These are phyloP conservation scores for Bubo scandiacus DNA, from an alignment of 2,113 vertebrate species.

Conservation along the genomic window DNA sequence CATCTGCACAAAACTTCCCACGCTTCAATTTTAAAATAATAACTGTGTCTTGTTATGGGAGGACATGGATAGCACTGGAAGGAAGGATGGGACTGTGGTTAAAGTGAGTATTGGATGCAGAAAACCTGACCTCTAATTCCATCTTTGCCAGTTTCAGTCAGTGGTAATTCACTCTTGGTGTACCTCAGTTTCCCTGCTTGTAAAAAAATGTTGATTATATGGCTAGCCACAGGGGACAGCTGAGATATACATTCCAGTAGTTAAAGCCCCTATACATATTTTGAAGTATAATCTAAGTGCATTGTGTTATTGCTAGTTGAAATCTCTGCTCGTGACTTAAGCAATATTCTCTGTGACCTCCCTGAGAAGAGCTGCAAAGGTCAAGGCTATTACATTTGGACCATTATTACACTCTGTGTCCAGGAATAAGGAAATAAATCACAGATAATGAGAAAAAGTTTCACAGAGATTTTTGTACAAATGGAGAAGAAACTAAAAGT, in stretches of 20 bases:
- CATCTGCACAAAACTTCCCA: conserved; percentile 36
- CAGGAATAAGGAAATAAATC: conserved; percentile 46
- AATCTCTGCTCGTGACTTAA: conserved; percentile 24
- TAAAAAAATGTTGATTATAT: neutral
- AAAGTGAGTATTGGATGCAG: conserved; percentile 19
- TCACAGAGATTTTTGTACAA: neutral
- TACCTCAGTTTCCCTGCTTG: conserved; percentile 40
- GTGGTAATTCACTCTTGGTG: neutral
- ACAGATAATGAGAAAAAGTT: conserved; percentile 61
- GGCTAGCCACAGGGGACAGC: neutral
- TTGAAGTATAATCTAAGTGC: neutral
- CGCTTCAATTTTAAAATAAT: conserved; percentile 41
- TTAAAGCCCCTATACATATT: neutral
- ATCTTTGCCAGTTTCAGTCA: conserved; percentile 2
- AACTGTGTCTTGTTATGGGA: conserved; percentile 29
- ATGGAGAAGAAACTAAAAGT: neutral
- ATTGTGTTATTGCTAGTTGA: conserved; percentile 5
- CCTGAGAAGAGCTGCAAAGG: conserved; percentile 50
- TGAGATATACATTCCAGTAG: neutral
- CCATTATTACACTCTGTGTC: conserved; percentile 45
- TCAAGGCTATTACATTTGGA: conserved; percentile 55
- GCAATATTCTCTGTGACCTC: conserved; percentile 13
- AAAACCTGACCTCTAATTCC: conserved; percentile 22
- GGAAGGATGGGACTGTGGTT: neutral
- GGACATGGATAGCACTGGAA: neutral